Percentiles rank a stretch among this genome's conserved stretches.
These are phyloP conservation scores for Forbesichthys papilliferus DNA, from an alignment of 2,113 vertebrate genomes.

Conservation along the genomic window DNA sequence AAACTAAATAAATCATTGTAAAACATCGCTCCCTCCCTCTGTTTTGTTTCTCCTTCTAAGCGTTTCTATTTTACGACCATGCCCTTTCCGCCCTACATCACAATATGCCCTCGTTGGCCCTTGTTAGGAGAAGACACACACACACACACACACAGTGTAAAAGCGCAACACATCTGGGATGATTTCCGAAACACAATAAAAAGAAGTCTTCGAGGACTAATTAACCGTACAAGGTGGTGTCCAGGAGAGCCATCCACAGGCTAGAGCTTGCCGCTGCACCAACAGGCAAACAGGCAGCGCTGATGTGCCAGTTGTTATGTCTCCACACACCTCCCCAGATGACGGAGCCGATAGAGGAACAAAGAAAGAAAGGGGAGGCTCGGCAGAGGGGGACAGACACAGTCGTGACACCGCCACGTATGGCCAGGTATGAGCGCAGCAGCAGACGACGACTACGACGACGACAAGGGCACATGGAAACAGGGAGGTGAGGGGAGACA, in stretches of 20 bases:
- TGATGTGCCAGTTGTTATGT: constrained; percentile 56
- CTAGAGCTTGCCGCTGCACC: constrained; percentile 31
- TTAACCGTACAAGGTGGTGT: constrained; percentile 23
- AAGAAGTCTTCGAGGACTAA: constrained; percentile 31
- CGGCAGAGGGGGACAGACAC: constrained; percentile 34
- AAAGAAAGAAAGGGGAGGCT: constrained; percentile 34
- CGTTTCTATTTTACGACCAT: constrained; percentile 30
- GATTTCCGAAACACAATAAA: constrained; percentile 55
- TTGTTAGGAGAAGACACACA: constrained; percentile 32
- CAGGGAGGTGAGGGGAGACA: constrained; percentile 5
- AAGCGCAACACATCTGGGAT: constrained; percentile 44
- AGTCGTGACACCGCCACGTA: not conserved
- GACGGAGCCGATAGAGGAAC: constrained; percentile 55
- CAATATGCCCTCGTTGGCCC: constrained; percentile 31
- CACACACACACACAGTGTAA: not conserved
- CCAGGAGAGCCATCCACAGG: constrained; percentile 45
- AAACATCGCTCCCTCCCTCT: constrained; percentile 12
- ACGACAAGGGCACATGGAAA: constrained; percentile 9
- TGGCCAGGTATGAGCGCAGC: constrained; percentile 29
- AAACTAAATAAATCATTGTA: no score
- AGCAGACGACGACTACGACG: constrained; percentile 35
- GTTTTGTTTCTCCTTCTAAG: constrained; percentile 36
- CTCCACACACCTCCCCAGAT: constrained; percentile 56
- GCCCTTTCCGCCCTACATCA: constrained; percentile 21
- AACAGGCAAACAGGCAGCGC: constrained; percentile 35